A percentile compares a stretch with the other conserved stretches of the same genome.
phyloP scores from a whole-genome alignment of 2,797 vertebrate species.

The Sternotherus odoratus region DNA sequence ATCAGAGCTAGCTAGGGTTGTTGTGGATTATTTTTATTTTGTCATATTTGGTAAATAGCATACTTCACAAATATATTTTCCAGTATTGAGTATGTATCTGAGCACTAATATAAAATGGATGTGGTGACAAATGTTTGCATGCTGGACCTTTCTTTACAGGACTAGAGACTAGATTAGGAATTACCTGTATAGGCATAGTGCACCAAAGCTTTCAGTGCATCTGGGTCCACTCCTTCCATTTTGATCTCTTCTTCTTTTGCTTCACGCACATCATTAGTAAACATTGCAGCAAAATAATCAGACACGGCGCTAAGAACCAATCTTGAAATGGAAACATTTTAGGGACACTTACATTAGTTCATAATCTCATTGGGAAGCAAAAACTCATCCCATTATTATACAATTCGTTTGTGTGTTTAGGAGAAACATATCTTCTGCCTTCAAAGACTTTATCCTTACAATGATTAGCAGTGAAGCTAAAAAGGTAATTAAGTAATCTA shows the following conservation, averaged over 20 bases:
- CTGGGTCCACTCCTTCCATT: constrained; percentile 97
- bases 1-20: neutral
- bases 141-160: neutral
- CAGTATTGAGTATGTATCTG: neutral
- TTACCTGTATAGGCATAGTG: constrained; percentile 96
- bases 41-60: neutral
- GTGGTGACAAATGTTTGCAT: neutral
- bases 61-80: neutral
- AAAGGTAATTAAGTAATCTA: constrained; percentile 7
- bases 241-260: constrained; percentile 98
- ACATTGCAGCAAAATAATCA: constrained; percentile 99
- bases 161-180: neutral
- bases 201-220: constrained; percentile 93
- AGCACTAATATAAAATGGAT: neutral
- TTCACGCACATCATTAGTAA: constrained; percentile 95
- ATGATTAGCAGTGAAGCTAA: neutral
- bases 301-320: constrained; percentile 95
- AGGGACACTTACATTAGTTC: neutral
- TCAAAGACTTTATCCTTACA: neutral
- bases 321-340: constrained; percentile 79
- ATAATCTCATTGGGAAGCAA: neutral
- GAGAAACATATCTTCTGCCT: rapidly evolving
- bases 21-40: neutral
- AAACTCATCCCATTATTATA: neutral
- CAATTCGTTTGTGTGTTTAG: neutral